Evolutionary conservation across 2,888 invertebrate genomes (phyloP).

Genomic region (Drosophila paramelanica): DNA sequence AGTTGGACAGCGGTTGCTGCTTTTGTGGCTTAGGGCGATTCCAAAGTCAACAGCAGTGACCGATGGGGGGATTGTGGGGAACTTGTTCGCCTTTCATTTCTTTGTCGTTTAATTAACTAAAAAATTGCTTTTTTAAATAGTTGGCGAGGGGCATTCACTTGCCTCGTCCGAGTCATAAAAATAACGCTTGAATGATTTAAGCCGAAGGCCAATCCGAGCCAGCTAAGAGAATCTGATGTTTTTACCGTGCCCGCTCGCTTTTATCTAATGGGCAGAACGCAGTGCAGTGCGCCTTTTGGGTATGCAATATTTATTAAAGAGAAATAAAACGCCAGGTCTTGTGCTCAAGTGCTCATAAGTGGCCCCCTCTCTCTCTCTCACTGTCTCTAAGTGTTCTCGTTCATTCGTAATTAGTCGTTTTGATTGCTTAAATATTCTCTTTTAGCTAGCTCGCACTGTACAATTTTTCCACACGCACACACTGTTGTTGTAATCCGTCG

Average conservation of each 20-base stretch:
- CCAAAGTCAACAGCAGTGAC: conserved; percentile 27
- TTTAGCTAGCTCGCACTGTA: conserved; percentile 49
- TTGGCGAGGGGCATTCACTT: conserved; percentile 31
- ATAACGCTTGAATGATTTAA: conserved; percentile 63
- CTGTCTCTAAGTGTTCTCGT: not conserved
- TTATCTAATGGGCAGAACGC: conserved; percentile 32
- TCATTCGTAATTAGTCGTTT: conserved; percentile 26
- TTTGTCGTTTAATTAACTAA: conserved; percentile 82
- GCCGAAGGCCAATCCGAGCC: conserved; percentile 63
- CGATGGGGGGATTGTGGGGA: conserved; percentile 19
- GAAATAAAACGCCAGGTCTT: conserved; percentile 45
- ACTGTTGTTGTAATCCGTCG: conserved; percentile 69
- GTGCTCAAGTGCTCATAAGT: conserved; percentile 8
- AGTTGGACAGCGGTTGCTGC: conserved; percentile 23
- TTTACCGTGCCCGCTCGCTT: conserved; percentile 24
- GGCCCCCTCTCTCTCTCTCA: not conserved
- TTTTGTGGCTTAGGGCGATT: conserved; percentile 32
- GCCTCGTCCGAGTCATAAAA: conserved; percentile 46
- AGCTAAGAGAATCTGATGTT: conserved; percentile 51
- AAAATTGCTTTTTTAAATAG: conserved; percentile 75
- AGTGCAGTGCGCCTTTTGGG: conserved; percentile 33
- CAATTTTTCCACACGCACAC: conserved; percentile 60
- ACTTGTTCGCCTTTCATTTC: conserved; percentile 54
- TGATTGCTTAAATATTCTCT: conserved; percentile 72
- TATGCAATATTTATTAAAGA: conserved; percentile 73